These are phyloP conservation scores for Syngnathoides biaculeatus DNA, from an alignment of 2,113 vertebrate genomes.

Conservation along the genomic window DNA sequence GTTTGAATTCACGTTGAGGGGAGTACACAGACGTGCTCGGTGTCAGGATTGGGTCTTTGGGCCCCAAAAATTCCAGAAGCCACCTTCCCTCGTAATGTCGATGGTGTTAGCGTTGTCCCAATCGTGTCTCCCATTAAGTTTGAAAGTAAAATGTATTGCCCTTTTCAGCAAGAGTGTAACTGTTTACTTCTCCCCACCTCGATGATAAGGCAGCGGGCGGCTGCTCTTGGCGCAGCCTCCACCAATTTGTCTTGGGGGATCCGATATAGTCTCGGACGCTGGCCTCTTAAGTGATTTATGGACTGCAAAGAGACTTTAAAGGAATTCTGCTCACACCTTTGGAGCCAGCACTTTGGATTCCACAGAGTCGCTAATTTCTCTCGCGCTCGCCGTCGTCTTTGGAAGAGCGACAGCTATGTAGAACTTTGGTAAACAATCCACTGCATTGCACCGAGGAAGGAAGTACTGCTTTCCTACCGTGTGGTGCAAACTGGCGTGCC, in stretches of 20 bases:
- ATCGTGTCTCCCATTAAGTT: neutral
- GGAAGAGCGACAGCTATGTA: conserved; percentile 9
- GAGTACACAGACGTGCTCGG: no score
- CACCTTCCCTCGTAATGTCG: neutral
- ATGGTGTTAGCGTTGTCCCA: neutral
- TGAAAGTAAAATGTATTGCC: neutral
- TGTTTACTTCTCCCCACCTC: conserved; percentile 1
- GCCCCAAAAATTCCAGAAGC: neutral
- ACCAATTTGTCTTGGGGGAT: conserved; percentile 44
- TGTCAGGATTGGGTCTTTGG: neutral
- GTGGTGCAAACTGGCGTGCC: neutral
- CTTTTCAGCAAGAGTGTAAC: neutral
- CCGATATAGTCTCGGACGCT: conserved; percentile 26
- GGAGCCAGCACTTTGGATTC: conserved; percentile 30
- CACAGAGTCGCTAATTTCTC: conserved; percentile 14
- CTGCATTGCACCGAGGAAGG: neutral
- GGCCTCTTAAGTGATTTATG: conserved; percentile 38
- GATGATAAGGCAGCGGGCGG: conserved; percentile 14
- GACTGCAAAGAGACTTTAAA: conserved; percentile 35
- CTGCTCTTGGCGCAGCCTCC: conserved; percentile 3
- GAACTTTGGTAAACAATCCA: neutral
- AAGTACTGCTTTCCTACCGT: neutral
- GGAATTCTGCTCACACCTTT: conserved; percentile 23
- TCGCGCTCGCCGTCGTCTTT: conserved; percentile 9
- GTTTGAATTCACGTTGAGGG: no score